Base-by-base conservation (phyloP, 2,113 vertebrate genomes). In the Tauraco erythrolophus region DNA sequence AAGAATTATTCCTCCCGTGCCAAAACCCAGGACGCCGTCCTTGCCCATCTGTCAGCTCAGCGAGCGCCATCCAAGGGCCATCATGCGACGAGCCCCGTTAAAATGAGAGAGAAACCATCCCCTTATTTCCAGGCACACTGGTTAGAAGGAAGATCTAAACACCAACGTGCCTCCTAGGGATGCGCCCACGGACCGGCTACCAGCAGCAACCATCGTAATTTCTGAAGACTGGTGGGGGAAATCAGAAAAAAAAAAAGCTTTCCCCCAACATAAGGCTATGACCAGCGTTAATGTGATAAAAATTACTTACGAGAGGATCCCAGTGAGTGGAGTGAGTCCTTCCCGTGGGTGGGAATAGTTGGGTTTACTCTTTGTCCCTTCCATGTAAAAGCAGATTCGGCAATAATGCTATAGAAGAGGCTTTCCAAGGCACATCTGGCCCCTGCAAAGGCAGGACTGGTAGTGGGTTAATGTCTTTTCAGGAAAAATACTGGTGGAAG, bases 1-100 rank as follows among this genome's bases (percentile, higher is more conserved):
- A n/a, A n/a, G 90, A 97, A 83, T 96, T 95, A 96, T 77, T 83
- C 28, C 23, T 61, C n/a, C 50, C 21, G 7, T 6, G 2, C 65
- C 60, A 91, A 61, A 76, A 8, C 74, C 41, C n/a, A 28, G 66
- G 85, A 72, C 33, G 28, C 9, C 11, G 62, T 72, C 92, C 90
- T 95, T 90, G 95, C 58, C 78, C 82, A n/a, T 46, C 53, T 57
- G 84, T 70, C 82, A 79, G 81, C 84, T 72, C 85, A 19, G 57
- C 3, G 1, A 79, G 27, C 0, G 3, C 46, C 11, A 19, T 3
- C 5, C 51, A 31, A 54, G 72, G 62, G 69, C 68, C 60, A 19
- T 41, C 21, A 48, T 4, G 30, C 1, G 1, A 35, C 4, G 13
- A 81, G 79, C 9, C 22, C 60, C 45, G 79, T 46, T 18, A 31